phyloP scores from a whole-genome alignment of 1,140 invertebrate species.

The Drosophila ananassae region DNA sequence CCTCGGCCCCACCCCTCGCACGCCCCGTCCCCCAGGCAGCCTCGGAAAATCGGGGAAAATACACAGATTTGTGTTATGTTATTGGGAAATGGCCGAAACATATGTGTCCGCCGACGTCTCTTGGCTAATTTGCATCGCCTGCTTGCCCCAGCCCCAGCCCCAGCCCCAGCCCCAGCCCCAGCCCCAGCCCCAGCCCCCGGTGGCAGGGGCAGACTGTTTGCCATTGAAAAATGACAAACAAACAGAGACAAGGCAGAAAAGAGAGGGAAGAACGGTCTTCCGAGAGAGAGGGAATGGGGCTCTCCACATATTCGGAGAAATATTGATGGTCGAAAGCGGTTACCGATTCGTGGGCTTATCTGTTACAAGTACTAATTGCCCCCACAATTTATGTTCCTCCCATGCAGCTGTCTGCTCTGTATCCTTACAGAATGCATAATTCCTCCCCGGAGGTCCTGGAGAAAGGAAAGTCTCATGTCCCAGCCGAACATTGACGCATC shows the following conservation, averaged over 20 bases:
- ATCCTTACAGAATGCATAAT: background rate
- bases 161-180: background rate
- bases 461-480: background rate
- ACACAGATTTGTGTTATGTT: slow-evolving; percentile 40
- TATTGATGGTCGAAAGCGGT: slow-evolving; percentile 3
- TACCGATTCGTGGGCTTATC: no score
- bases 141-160: background rate
- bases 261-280: background rate
- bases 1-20: background rate
- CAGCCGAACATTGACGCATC: slow-evolving; percentile 36
- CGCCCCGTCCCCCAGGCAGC: background rate
- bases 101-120: slow-evolving; percentile 38
- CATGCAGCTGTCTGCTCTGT: background rate
- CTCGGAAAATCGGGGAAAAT: slow-evolving; percentile 26
- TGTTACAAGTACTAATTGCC: no score
- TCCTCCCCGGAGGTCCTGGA: background rate
- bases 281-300: no score
- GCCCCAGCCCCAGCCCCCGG: background rate
- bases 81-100: slow-evolving; percentile 52
- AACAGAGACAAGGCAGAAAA: slow-evolving; percentile 17
- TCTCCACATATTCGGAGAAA: slow-evolving; percentile 5
- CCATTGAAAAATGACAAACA: slow-evolving; percentile 56
- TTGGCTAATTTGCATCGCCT: slow-evolving; percentile 34
- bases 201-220: slow-evolving; percentile 8
- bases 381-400: background rate